A percentile compares a stretch with the other conserved stretches of the same genome.
phyloP scores from a whole-genome alignment of 2,113 vertebrate species.

The Otolemur garnettii region DNA sequence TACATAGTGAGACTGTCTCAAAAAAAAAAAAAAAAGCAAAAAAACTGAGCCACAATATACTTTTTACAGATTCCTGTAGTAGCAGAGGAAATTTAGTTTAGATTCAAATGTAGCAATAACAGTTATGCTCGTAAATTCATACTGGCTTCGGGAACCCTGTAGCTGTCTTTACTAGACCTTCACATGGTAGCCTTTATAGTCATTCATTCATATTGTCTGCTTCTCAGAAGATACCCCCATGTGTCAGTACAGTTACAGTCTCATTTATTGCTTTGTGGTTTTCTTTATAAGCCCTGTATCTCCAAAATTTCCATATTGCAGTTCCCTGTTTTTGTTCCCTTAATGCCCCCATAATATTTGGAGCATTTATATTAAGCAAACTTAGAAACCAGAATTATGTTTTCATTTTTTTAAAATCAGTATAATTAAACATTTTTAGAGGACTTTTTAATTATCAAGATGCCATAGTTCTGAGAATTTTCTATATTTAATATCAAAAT shows the following conservation, averaged over 20 bases:
- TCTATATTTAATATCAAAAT: neutral
- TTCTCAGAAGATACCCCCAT: neutral
- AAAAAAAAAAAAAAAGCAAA: neutral
- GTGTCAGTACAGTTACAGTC: fast-evolving
- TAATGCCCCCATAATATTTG: fast-evolving
- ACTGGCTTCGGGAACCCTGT: neutral
- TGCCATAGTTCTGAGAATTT: neutral
- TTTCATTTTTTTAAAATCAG: neutral
- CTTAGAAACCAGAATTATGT: neutral
- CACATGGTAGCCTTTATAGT: neutral
- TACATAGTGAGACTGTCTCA: too few relatives aligned
- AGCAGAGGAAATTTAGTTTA: neutral
- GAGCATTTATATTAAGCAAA: neutral
- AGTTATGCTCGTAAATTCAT: neutral
- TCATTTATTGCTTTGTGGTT: too few relatives aligned
- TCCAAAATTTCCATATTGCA: neutral
- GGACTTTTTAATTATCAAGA: neutral
- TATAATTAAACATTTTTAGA: neutral
- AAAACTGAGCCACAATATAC: neutral
- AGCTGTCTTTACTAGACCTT: neutral
- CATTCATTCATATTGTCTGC: neutral
- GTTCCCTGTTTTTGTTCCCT: neutral
- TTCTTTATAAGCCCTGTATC: neutral
- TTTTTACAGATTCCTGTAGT: neutral
- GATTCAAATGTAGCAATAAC: neutral